phyloP scores from a whole-genome alignment of 2,888 invertebrate genomes.

The Punctoribates punctum region DNA sequence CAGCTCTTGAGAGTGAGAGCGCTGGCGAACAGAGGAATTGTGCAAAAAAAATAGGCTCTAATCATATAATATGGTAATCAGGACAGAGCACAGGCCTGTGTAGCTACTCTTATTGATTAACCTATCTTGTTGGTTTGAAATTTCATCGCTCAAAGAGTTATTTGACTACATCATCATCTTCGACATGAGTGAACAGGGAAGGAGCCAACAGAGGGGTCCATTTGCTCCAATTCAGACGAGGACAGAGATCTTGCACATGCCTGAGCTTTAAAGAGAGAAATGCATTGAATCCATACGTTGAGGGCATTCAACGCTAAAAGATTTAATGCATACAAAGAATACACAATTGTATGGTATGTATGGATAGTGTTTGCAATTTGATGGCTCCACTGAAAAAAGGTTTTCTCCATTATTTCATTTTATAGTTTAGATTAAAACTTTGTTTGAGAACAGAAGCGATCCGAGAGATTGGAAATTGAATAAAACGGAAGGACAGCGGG shows the following conservation, averaged over 20 bases:
- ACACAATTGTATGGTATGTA: not conserved
- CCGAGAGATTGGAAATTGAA: not conserved
- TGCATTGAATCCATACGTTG: not conserved
- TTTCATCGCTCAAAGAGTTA: no score
- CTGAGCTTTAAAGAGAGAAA: no score
- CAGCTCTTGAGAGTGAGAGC: not conserved
- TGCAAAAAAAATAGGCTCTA: no score
- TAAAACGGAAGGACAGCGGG: constrained; percentile 6
- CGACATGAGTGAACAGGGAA: no score
- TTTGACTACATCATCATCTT: no score
- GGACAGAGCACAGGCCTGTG: no score
- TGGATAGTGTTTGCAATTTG: constrained; percentile 3
- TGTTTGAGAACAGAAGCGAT: not conserved
- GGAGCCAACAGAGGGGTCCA: not conserved
- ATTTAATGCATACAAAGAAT: constrained; percentile 5
- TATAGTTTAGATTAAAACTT: constrained; percentile 24
- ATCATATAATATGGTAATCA: no score
- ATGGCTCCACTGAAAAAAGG: not conserved
- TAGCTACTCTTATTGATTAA: no score
- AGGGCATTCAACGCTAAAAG: not conserved
- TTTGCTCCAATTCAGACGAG: not conserved
- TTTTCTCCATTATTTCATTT: not conserved
- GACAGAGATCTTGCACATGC: no score
- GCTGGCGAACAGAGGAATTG: no score
- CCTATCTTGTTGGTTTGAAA: no score